Evolutionary conservation across 2,888 invertebrate species (phyloP).

Genomic region (Drymonia ruficornis): DNA sequence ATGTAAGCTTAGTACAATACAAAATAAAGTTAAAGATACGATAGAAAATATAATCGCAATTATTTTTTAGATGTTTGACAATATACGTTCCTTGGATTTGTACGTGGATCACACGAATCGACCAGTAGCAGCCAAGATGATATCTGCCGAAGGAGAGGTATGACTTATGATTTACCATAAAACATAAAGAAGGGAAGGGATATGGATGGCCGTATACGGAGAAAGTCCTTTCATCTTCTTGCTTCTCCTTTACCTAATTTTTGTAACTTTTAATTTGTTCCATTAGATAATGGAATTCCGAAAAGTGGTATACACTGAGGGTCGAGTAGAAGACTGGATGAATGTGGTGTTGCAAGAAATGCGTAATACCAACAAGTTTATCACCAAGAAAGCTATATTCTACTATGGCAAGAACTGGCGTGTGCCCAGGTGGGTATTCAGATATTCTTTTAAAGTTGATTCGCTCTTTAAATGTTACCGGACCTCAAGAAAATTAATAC

Average conservation of each 20-base stretch:
- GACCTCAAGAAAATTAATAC: neutral
- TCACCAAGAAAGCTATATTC: conserved; percentile 94
- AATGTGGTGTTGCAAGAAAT: conserved; percentile 93
- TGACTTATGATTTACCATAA: conserved; percentile 3
- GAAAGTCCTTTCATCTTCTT: no score
- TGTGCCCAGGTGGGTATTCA: conserved; percentile 85
- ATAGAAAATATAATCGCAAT: neutral
- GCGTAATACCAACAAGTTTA: conserved; percentile 91
- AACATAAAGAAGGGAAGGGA: neutral
- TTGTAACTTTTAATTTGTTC: no score
- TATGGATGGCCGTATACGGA: no score
- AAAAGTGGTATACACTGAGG: conserved; percentile 88
- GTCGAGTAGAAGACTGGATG: conserved; percentile 97
- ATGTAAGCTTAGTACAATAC: conserved; percentile 2
- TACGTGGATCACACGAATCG: conserved; percentile 87
- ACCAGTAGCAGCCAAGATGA: conserved; percentile 91
- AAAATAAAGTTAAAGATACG: conserved; percentile 6
- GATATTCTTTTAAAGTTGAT: neutral
- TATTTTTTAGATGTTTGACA: conserved; percentile 93
- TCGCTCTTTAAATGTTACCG: neutral
- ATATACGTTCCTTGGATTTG: conserved; percentile 91
- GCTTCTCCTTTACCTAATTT: no score
- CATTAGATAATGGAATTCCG: conserved; percentile 90
- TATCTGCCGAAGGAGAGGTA: conserved; percentile 94
- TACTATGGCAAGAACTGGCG: conserved; percentile 92